Conservation (phyloP, 2,113 vertebrate genomes). For the Tachysurus vachellii region DNA sequence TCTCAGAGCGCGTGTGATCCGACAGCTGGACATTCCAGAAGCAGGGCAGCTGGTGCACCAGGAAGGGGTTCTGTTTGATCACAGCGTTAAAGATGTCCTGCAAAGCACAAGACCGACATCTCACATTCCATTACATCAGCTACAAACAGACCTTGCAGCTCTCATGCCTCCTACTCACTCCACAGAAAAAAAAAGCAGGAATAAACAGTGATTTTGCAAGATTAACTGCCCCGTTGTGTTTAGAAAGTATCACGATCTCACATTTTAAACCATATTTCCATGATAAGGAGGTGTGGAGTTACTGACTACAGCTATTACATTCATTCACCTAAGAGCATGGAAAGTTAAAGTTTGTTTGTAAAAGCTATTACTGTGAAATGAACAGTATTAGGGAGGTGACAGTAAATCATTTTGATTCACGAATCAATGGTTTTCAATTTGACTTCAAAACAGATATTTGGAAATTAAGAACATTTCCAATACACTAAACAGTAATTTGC, state of each 20-base stretch:
- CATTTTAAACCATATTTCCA: background rate
- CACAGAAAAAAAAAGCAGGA: background rate
- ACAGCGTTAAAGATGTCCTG: conserved; percentile 99
- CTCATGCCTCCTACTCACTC: background rate
- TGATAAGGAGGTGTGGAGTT: background rate
- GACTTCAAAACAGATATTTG: background rate
- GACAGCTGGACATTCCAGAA: conserved; percentile 99
- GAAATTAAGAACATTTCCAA: conserved; percentile 1
- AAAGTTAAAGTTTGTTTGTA: background rate
- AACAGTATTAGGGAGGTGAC: background rate
- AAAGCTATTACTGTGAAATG: background rate
- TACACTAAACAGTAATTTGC: conserved; percentile 2
- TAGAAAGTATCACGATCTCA: background rate
- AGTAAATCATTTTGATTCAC: background rate
- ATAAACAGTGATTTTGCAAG: too few relatives aligned
- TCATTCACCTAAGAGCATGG: background rate
- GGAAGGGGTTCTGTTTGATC: conserved; percentile 99
- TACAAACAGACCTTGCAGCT: background rate
- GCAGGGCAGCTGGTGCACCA: conserved; percentile 96
- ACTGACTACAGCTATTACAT: background rate
- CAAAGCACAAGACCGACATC: conserved; percentile 12
- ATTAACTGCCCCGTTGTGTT: background rate
- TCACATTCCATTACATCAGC: conserved; percentile 51
- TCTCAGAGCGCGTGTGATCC: conserved; percentile 97
- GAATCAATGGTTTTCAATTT: background rate